These are phyloP conservation scores for Pandemis heparana DNA, from an alignment of 2,888 invertebrate species.

Conservation along the genomic window DNA sequence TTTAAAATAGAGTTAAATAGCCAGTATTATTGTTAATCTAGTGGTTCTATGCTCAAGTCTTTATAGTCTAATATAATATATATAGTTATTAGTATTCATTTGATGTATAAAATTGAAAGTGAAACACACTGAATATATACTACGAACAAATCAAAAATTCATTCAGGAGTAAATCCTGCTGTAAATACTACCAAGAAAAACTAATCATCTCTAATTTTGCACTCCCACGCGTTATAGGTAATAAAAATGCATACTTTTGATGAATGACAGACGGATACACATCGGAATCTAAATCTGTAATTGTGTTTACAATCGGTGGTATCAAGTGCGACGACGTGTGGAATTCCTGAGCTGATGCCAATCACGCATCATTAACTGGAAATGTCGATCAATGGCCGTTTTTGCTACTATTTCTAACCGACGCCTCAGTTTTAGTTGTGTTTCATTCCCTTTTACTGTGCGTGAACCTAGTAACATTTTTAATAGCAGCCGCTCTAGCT, in stretches of 20 bases:
- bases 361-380: slow-evolving; percentile 33
- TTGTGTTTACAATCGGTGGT: slow-evolving; percentile 32
- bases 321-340: slow-evolving; percentile 26
- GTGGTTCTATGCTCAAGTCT: too few species aligned
- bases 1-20: too few species aligned
- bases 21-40: too few species aligned
- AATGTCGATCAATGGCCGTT: slow-evolving; percentile 17
- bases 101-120: too few species aligned
- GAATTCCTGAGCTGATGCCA: slow-evolving; percentile 32
- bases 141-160: background rate
- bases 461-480: background rate
- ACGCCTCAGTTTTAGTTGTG: background rate
- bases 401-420: slow-evolving; percentile 17
- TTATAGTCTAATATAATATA: too few species aligned
- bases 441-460: background rate
- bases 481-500: too few species aligned
- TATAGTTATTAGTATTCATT: too few species aligned
- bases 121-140: background rate
- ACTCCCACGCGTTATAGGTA: slow-evolving; percentile 8
- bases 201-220: background rate
- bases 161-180: background rate
- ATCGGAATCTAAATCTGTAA: slow-evolving; percentile 26
- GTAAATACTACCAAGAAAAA: background rate
- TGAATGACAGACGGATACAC: slow-evolving; percentile 39
- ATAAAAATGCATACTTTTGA: slow-evolving; percentile 21